These are phyloP conservation scores for Heliconius hermathena DNA, from an alignment of 1,140 invertebrate species.

Conservation along the genomic window DNA sequence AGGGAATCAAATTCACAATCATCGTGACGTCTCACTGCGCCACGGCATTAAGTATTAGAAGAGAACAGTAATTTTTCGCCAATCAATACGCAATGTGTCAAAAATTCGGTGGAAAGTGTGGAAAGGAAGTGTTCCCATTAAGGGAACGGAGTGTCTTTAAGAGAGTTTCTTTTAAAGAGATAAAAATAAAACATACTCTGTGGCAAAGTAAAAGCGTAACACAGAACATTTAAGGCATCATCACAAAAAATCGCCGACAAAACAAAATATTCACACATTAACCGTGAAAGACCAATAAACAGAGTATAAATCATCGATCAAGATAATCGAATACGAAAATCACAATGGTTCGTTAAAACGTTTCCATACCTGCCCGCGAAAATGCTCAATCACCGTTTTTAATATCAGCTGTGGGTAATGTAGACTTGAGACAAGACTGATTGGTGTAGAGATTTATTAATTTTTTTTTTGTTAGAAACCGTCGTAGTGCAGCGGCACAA, in stretches of 20 bases:
- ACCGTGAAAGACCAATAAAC: conserved; percentile 59
- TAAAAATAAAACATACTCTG: too few species aligned
- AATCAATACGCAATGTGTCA: too few species aligned
- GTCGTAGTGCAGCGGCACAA: too few species aligned
- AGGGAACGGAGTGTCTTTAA: too few species aligned
- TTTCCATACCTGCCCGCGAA: conserved; percentile 59
- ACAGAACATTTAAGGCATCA: background rate
- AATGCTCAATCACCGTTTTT: conserved; percentile 74
- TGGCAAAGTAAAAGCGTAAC: background rate
- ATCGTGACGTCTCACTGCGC: too few species aligned
- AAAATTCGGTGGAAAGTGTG: too few species aligned
- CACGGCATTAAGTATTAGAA: too few species aligned
- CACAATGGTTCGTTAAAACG: conserved; percentile 77
- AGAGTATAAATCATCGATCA: conserved; percentile 64
- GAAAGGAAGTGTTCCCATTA: too few species aligned
- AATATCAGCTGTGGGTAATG: conserved; percentile 55
- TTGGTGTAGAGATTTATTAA: background rate
- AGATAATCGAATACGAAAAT: conserved; percentile 73
- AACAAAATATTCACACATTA: conserved; percentile 44
- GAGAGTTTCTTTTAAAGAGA: too few species aligned
- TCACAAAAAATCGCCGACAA: conserved; percentile 39
- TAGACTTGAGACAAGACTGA: conserved; percentile 26
- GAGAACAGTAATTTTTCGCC: too few species aligned
- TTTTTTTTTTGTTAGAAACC: background rate
- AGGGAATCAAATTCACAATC: background rate